A percentile compares a stretch with the other conserved stretches of the same genome.
phyloP scores from a whole-genome alignment of 2,888 invertebrate genomes.

The Agrenia bidenticulata region DNA sequence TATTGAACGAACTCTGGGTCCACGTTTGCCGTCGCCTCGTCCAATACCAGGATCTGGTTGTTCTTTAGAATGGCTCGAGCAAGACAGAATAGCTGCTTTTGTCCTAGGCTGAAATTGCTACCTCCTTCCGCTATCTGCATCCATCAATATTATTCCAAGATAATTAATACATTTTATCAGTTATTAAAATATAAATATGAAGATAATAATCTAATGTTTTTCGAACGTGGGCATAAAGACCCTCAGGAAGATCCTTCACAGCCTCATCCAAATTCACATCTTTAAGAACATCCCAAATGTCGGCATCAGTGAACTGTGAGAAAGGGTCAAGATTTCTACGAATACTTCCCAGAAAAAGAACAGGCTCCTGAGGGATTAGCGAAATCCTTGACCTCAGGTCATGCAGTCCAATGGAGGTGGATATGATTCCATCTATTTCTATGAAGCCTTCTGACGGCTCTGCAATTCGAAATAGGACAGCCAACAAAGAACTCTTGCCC shows the following conservation, averaged over 20 bases:
- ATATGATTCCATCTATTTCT: slow-evolving; percentile 74
- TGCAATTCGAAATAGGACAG: slow-evolving; percentile 84
- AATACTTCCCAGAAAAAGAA: slow-evolving; percentile 83
- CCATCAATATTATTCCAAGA: slow-evolving; percentile 59
- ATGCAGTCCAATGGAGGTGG: slow-evolving; percentile 59
- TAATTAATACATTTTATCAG: not conserved
- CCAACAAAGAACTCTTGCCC: slow-evolving; percentile 86
- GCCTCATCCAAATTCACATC: slow-evolving; percentile 60
- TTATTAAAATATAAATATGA: slow-evolving; percentile 20
- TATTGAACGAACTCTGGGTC: slow-evolving; percentile 57
- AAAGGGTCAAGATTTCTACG: slow-evolving; percentile 89
- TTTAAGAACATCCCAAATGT: slow-evolving; percentile 80
- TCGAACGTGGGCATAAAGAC: not conserved
- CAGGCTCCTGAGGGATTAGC: slow-evolving; percentile 90
- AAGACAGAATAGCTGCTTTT: slow-evolving; percentile 57
- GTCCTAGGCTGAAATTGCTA: slow-evolving; percentile 43
- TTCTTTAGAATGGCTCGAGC: slow-evolving; percentile 62
- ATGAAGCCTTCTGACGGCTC: slow-evolving; percentile 80
- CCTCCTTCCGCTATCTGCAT: slow-evolving; percentile 23
- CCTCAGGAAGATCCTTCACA: not conserved
- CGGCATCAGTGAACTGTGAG: slow-evolving; percentile 73
- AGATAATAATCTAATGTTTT: slow-evolving; percentile 3
- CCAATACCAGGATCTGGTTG: slow-evolving; percentile 61
- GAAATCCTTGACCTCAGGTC: slow-evolving; percentile 78
- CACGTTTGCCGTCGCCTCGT: slow-evolving; percentile 63